These are phyloP conservation scores for Pangasius larnaudii DNA, from an alignment of 2,797 vertebrate species.

Conservation along the genomic window DNA sequence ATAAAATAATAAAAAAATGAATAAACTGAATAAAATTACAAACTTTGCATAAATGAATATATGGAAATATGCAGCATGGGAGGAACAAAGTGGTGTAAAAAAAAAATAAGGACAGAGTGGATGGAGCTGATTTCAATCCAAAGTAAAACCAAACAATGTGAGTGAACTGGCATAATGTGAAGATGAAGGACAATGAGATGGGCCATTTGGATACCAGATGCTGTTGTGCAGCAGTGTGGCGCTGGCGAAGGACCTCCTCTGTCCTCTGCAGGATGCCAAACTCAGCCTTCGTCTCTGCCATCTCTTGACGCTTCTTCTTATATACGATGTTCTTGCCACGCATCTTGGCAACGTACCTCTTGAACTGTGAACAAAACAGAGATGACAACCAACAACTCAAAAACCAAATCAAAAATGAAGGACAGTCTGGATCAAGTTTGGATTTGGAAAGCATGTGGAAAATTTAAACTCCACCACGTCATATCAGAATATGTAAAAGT, in stretches of 20 bases:
- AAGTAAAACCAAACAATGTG: background rate
- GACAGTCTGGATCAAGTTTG: background rate
- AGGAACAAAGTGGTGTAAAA: background rate
- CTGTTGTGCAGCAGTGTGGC: constrained; percentile 81
- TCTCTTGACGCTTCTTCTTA: constrained; percentile 90
- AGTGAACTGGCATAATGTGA: background rate
- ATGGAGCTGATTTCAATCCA: background rate
- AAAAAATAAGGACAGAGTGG: background rate
- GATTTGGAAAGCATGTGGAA: background rate
- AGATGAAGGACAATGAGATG: background rate
- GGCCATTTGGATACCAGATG: constrained; percentile 83
- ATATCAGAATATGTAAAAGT: constrained; percentile 5
- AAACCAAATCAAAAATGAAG: background rate
- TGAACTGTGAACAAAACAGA: constrained; percentile 78
- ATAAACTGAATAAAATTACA: background rate
- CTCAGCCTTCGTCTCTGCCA: constrained; percentile 86
- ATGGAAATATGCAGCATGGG: background rate
- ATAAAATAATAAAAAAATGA: no score
- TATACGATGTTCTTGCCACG: constrained; percentile 87
- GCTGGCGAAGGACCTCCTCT: constrained; percentile 88
- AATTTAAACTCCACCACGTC: background rate
- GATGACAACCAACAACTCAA: constrained; percentile 8
- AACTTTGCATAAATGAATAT: background rate
- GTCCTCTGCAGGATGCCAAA: constrained; percentile 91
- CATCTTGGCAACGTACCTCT: constrained; percentile 90